Evolutionary conservation across 2,797 vertebrate genomes (phyloP).

Genomic region (Ctenopoma kingsleyae): DNA sequence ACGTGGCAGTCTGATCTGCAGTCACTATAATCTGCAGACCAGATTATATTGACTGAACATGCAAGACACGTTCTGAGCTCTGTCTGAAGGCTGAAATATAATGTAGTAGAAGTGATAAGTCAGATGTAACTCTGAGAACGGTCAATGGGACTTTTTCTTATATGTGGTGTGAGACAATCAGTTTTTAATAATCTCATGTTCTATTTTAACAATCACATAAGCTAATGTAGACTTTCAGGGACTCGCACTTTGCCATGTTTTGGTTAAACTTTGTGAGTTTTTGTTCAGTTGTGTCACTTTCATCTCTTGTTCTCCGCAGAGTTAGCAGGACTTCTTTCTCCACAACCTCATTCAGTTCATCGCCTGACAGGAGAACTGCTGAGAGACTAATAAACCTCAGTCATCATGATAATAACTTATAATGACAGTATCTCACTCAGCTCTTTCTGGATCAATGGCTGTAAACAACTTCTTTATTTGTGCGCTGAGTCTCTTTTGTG

Average conservation of each 20-base stretch:
- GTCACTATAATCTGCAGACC: neutral
- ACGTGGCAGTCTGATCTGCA: constrained; percentile 5
- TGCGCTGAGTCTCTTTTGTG: constrained; percentile 23
- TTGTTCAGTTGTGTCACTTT: constrained; percentile 32
- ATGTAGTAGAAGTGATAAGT: constrained; percentile 27
- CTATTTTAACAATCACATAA: constrained; percentile 20
- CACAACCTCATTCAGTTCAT: constrained; percentile 1
- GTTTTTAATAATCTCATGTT: neutral
- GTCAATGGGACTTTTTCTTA: neutral
- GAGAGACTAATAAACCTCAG: constrained; percentile 45
- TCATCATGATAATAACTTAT: constrained; percentile 32
- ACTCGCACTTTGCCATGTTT: neutral
- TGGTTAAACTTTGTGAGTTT: neutral
- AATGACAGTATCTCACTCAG: constrained; percentile 38
- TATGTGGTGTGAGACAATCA: neutral
- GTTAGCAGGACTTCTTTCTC: constrained; percentile 11
- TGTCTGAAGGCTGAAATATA: constrained; percentile 31
- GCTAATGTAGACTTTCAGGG: neutral
- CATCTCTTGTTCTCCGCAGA: constrained; percentile 12
- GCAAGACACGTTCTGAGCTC: neutral
- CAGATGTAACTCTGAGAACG: neutral
- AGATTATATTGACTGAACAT: neutral
- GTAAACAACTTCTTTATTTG: constrained; percentile 63
- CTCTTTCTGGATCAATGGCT: constrained; percentile 44
- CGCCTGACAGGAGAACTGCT: constrained; percentile 4